Evolutionary conservation across 1,140 invertebrate species (phyloP), one percentile per base, ranked within the genome.

Genomic region (Campoletis sonorensis): DNA sequence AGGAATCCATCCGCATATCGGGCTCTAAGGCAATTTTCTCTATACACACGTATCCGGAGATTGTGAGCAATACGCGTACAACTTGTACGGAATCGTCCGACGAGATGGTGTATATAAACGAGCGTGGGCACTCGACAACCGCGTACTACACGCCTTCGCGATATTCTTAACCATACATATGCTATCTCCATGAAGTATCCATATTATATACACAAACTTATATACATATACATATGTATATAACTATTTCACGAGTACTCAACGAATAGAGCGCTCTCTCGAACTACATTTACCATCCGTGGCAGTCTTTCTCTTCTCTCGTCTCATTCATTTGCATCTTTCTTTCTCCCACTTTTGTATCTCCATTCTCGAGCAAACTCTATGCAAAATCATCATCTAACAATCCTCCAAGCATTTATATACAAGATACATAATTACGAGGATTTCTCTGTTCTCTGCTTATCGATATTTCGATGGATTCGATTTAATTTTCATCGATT

Each of bases 401-500:
- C 27, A 77, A 77, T 77, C 23, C 11, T 26, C 73, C 13, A 15
- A 15, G 23, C 23, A 23, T 64, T n/a, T 61, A 33, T 77, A 18
- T 54, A 61, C 5, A 77, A 58, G 23, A 8, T 75, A 54, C 54
- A 77, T 61, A 77, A 77, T 77, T 77, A 64, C 73, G 73, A 27
- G 37, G 13, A 61, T 61, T 27, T 33, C 37, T 26, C 30, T 49
- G 67, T 72, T 70, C 64, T 30, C 64, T 49, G 68, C 58, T 70
- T 72, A 72, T 81, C 71, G 80, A 81, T 26, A 81, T 61, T 64
- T 72, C 80, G 71, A 81, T 75, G 84, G 79, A 79, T 81, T 83
- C 81, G 81, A 84, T 85, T 88, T 86, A 86, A 87, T 87, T 64
- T 87, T 85, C 71, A 72, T 75, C 80, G 84, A 87, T 87, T 87